These are phyloP conservation scores for Andrena minutula DNA, from an alignment of 2,888 invertebrate genomes.

Conservation along the genomic window DNA sequence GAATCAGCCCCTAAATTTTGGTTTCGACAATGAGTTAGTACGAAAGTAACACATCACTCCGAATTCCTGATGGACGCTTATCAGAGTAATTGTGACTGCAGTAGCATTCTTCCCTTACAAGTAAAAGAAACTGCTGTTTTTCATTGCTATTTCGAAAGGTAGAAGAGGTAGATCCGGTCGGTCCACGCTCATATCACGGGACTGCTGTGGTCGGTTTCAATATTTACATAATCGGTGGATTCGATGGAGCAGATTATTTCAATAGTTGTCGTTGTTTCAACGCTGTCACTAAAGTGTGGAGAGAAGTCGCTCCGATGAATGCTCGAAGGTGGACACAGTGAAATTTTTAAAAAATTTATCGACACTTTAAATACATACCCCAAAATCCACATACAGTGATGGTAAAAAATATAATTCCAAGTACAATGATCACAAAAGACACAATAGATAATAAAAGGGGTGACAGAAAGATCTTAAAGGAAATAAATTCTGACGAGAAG, in stretches of 20 bases:
- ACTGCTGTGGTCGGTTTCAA: slow-evolving; percentile 94
- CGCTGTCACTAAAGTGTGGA: slow-evolving; percentile 93
- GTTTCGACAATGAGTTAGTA: too few relatives aligned
- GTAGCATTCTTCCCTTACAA: too few relatives aligned
- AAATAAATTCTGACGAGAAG: too few relatives aligned
- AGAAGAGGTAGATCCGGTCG: slow-evolving; percentile 92
- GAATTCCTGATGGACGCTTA: too few relatives aligned
- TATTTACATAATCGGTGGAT: slow-evolving; percentile 96
- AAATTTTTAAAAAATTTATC: background rate
- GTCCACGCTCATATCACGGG: slow-evolving; percentile 97
- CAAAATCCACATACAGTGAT: background rate
- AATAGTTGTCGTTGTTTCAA: slow-evolving; percentile 95
- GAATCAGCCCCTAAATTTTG: too few relatives aligned
- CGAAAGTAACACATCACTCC: too few relatives aligned
- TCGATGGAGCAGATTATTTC: slow-evolving; percentile 95
- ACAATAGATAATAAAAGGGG: too few relatives aligned
- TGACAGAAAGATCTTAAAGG: too few relatives aligned
- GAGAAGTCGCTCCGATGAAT: slow-evolving; percentile 95
- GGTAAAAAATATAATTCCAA: too few relatives aligned
- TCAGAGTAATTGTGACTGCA: too few relatives aligned
- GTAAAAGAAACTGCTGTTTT: too few relatives aligned
- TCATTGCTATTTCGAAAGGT: slow-evolving; percentile 84
- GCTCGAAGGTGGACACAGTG: slow-evolving; percentile 87
- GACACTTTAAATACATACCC: background rate
- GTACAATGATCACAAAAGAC: too few relatives aligned